Conservation (phyloP, 2,888 invertebrate species). For the Gryllus longicercus region DNA sequence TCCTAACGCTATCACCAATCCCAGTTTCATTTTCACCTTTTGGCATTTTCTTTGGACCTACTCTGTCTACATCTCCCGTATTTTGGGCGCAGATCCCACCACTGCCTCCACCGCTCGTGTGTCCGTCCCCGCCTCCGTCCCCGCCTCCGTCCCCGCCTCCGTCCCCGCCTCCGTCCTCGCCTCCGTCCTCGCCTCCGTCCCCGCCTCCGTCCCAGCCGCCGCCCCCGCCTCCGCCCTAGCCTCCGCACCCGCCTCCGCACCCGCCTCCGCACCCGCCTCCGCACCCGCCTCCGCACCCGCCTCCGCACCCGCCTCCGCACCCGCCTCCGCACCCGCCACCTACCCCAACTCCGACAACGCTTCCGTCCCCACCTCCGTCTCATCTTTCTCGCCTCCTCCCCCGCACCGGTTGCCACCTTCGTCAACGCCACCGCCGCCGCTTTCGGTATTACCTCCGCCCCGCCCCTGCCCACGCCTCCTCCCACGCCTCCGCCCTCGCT, state of each 20-base stretch:
- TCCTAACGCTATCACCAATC: no score
- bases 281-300: background rate
- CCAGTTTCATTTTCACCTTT: no score
- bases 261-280: background rate
- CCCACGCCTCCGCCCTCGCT: background rate
- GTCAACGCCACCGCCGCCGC: background rate
- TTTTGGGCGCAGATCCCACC: background rate
- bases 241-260: background rate
- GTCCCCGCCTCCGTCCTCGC: background rate
- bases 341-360: background rate
- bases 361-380: background rate
- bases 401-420: background rate
- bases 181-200: background rate
- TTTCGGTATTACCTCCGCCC: background rate
- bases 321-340: background rate
- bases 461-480: background rate
- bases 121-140: background rate
- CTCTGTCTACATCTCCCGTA: no score
- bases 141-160: background rate
- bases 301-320: background rate
- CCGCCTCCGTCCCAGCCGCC: background rate
- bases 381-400: background rate
- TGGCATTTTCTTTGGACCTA: no score
- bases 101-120: background rate
- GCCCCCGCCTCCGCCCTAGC: background rate